Base-by-base conservation (phyloP, 1,140 invertebrate genomes). In the Danaus melanippus region DNA sequence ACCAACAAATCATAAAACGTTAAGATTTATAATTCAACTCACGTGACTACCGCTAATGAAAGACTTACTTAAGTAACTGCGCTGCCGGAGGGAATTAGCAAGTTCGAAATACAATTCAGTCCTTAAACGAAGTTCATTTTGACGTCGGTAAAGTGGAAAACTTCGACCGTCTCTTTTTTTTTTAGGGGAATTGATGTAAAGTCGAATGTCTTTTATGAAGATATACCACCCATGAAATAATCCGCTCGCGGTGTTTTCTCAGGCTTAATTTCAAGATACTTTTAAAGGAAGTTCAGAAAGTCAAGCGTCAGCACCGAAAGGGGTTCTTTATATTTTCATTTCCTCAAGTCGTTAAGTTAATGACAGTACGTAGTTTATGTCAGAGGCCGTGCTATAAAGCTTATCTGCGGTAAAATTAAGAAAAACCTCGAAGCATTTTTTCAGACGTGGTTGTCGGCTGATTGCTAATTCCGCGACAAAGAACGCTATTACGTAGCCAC, bases 31-130 rank as follows among this genome's bases (percentile, higher is more conserved):
- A 71, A 86, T 86, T 86, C 83, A 60, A 45, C 64, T 65, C 83
- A 83, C 83, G 83, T 75, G 75, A 66, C 62, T 64, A 70, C 67
- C 76, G 75, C 78, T 86, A 86, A 86, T 83, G 79, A 86, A 86
- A 83, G 78, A 75, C 81, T 80, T 69, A 72, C 79, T 85, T 81
- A 84, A 83, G 75, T 76, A 82, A 79, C 74, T 69, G 69, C 68
- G 67, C 71, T 59, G 64, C 58, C 76, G 81, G 72, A 73, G 69
- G 58, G 77, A 84, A 82, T 84, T 86, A 84, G 80, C 79, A 86
- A 84, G 64, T 84, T 82, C 67, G 54, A 75, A 86, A 86, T 84
- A 84, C 74, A 83, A 84, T 82, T 82, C 70, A 71, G 61, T 66
- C 68, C 65, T 72, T 73, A 76, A 77, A 72, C 66, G 62, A 73